These are phyloP conservation scores for Desmodus rotundus DNA, from an alignment of 2,113 vertebrate species.

Conservation along the genomic window DNA sequence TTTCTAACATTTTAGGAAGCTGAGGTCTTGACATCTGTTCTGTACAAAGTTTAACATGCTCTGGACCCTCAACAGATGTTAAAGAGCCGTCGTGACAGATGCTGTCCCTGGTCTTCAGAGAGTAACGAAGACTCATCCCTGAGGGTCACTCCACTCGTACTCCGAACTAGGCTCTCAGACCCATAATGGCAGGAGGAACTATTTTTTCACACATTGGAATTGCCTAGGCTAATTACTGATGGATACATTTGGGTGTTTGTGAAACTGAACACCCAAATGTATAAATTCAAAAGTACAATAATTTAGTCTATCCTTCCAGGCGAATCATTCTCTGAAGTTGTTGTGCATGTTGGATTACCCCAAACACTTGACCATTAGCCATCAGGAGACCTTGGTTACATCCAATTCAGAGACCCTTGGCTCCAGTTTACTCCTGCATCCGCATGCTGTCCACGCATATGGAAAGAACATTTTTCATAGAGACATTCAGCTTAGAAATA, in stretches of 20 bases:
- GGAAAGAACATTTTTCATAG: constrained; percentile 1
- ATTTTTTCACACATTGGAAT: not conserved
- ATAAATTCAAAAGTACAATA: not conserved
- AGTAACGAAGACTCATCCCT: not conserved
- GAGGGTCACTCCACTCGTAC: not conserved
- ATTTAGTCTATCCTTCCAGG: not conserved
- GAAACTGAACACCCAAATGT: not conserved
- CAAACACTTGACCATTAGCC: not conserved
- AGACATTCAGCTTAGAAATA: constrained; percentile 22
- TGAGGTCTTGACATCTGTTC: not conserved
- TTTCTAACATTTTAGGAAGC: not conserved
- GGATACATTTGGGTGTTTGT: not conserved
- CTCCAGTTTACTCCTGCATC: not conserved
- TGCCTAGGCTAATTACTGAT: not conserved
- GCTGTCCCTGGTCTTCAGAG: not conserved
- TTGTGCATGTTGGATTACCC: not conserved
- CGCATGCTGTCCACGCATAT: not conserved
- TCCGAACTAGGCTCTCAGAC: not conserved
- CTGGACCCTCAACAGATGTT: not conserved
- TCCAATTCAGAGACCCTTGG: not conserved
- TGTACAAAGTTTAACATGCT: not conserved
- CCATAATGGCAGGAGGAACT: not conserved
- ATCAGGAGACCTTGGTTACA: not conserved
- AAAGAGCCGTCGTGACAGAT: not conserved
- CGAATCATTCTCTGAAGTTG: not conserved